A percentile compares a stretch with the other conserved stretches of the same genome.
Evolutionary conservation across 2,888 invertebrate genomes (phyloP).

Genomic region (Hecatera dysodea): DNA sequence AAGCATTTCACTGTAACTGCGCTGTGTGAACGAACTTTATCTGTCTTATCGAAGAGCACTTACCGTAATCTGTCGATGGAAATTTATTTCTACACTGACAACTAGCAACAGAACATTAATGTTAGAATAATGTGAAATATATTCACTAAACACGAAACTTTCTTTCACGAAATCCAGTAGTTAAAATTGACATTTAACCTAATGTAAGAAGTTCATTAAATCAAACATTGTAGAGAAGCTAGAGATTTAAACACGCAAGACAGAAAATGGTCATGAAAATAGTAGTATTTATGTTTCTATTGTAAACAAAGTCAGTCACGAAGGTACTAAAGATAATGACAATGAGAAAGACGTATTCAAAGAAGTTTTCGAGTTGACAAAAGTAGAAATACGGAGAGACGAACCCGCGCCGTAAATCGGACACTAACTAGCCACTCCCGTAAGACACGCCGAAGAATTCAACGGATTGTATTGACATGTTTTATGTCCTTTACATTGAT

Average conservation of each 20-base stretch:
- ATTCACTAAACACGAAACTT: slow-evolving; percentile 61
- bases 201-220: slow-evolving; percentile 54
- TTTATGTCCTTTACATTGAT: slow-evolving; percentile 87
- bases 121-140: slow-evolving; percentile 67
- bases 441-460: slow-evolving; percentile 74
- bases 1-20: slow-evolving; percentile 70
- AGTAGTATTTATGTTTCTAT: slow-evolving; percentile 61
- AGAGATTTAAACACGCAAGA: slow-evolving; percentile 40
- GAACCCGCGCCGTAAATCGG: slow-evolving; percentile 81
- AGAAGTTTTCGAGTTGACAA: slow-evolving; percentile 69
- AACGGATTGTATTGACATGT: slow-evolving; percentile 80
- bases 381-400: slow-evolving; percentile 70
- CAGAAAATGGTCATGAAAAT: slow-evolving; percentile 46
- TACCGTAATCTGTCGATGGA: slow-evolving; percentile 80
- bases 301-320: slow-evolving; percentile 57
- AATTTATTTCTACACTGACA: slow-evolving; percentile 74
- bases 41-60: slow-evolving; percentile 79
- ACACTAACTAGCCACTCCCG: slow-evolving; percentile 78
- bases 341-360: slow-evolving; percentile 68
- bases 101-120: slow-evolving; percentile 68
- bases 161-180: slow-evolving; percentile 52
- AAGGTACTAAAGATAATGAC: slow-evolving; percentile 66
- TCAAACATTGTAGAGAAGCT: slow-evolving; percentile 53
- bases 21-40: slow-evolving; percentile 82
- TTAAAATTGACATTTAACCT: slow-evolving; percentile 47